phyloP scores from a whole-genome alignment of 2,113 vertebrate genomes.

The Atherinomorus stipes region DNA sequence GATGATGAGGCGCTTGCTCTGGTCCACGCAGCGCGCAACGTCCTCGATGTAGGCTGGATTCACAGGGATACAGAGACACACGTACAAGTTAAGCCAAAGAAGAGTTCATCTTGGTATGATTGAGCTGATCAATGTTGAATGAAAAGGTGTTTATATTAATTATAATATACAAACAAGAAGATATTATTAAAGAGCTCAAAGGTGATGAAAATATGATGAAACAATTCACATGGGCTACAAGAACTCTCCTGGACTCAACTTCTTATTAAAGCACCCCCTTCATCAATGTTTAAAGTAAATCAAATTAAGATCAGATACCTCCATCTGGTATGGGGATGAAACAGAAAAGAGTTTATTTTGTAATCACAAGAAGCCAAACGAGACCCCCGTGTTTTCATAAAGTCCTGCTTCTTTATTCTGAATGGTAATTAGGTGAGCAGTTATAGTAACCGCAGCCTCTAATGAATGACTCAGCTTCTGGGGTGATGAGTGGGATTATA shows the following conservation, averaged over 20 bases:
- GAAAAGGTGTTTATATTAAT: too few relatives aligned
- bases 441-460: constrained; percentile 25
- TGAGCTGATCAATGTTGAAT: too few relatives aligned
- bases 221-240: constrained; percentile 29
- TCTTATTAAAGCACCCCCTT: constrained; percentile 19
- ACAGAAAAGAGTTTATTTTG: background rate
- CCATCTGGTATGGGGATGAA: background rate
- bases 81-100: background rate
- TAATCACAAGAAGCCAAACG: constrained; percentile 7
- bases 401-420: background rate
- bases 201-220: constrained; percentile 39
- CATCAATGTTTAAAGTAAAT: constrained; percentile 37
- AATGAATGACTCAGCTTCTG: constrained; percentile 18
- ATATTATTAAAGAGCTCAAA: constrained; percentile 2
- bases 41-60: constrained; percentile 96
- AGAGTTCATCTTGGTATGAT: background rate
- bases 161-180: too few relatives aligned
- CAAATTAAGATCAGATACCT: constrained; percentile 9
- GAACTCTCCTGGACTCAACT: constrained; percentile 47
- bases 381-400: background rate
- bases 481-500: constrained; percentile 21
- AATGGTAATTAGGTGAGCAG: background rate
- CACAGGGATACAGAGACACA: constrained; percentile 20
- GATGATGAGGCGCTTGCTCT: constrained; percentile 97
- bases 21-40: constrained; percentile 96